phyloP scores from a whole-genome alignment of 2,113 vertebrate genomes.

The Callocephalon fimbriatum region DNA sequence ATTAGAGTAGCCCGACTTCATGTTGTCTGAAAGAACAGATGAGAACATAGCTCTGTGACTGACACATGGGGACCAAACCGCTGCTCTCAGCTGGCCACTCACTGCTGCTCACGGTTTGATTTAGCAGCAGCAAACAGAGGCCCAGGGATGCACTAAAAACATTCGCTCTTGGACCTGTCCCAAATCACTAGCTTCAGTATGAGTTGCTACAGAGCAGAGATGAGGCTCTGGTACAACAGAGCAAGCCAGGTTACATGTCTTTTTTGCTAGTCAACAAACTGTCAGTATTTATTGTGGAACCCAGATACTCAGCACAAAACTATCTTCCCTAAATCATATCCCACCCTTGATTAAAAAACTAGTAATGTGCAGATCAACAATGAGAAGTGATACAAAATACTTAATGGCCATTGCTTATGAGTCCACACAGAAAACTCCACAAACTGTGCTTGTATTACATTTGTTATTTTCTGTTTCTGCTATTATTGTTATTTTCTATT shows the following conservation, averaged over 20 bases:
- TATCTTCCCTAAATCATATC: neutral
- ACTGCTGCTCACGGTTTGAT: neutral
- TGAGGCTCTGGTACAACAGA: neutral
- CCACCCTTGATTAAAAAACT: neutral
- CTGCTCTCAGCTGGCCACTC: neutral
- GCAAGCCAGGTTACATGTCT: neutral
- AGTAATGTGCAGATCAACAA: neutral
- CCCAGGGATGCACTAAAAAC: neutral
- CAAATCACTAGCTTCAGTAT: no score
- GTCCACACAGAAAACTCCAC: neutral
- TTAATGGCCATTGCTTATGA: neutral
- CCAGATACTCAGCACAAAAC: neutral
- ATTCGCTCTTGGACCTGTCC: neutral
- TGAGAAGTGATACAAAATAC: neutral
- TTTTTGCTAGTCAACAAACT: neutral
- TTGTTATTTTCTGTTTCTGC: neutral
- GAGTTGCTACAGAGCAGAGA: neutral
- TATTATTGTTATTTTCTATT: neutral
- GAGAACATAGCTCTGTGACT: neutral
- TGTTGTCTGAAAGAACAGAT: neutral
- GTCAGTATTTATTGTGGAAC: neutral
- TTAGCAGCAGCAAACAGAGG: neutral
- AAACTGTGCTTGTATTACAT: neutral
- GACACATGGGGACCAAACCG: neutral
- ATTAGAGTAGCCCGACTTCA: neutral